Conservation (phyloP, 2,113 vertebrate species). For the Tamias sibiricus region DNA sequence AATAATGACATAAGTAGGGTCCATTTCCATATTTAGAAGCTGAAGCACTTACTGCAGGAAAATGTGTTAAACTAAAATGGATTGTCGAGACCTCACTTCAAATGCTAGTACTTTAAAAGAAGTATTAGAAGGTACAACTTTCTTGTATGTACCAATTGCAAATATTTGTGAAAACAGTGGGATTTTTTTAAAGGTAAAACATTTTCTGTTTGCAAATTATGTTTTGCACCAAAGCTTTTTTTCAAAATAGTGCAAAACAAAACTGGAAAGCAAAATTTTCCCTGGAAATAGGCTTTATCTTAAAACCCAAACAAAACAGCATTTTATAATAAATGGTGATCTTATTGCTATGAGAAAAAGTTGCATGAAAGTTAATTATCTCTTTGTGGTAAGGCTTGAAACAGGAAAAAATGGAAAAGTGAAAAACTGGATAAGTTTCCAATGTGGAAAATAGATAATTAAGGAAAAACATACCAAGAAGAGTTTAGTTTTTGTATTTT, state of each 20-base stretch:
- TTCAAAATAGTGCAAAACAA: background rate
- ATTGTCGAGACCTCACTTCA: background rate
- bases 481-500: background rate
- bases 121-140: background rate
- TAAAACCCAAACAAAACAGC: background rate
- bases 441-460: background rate
- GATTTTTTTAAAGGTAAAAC: background rate
- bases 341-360: background rate
- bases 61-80: constrained; percentile 6
- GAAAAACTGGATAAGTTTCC: too few relatives aligned
- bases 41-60: background rate
- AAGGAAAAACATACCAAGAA: background rate
- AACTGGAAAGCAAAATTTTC: background rate
- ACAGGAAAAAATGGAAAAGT: background rate
- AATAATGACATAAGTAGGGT: background rate
- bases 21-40: background rate
- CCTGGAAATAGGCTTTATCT: background rate
- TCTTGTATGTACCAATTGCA: background rate
- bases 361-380: background rate
- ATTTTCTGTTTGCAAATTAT: background rate
- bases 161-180: background rate
- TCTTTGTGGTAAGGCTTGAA: background rate
- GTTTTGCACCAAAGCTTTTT: background rate
- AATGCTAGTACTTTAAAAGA: background rate
- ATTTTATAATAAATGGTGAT: background rate